Base-by-base conservation (phyloP, 2,113 vertebrate species). In the Cyprinodon tularosa region DNA sequence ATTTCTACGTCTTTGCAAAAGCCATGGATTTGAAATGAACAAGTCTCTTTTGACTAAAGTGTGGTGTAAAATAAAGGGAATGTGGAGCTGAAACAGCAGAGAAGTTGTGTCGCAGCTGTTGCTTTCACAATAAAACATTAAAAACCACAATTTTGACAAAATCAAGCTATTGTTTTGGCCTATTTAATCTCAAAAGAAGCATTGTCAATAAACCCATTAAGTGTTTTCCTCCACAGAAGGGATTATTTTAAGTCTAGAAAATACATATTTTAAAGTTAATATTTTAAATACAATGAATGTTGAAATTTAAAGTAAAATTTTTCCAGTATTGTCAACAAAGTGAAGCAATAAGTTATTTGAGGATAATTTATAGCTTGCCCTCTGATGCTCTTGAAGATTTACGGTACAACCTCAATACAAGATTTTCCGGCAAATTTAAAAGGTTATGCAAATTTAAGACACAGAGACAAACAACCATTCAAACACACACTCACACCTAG, bases 1-100 rank as follows among this genome's bases (percentile, higher is more conserved):
- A 72, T 61, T 74, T 86, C 77, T 79, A 12, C 68, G 38, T 42
- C 12, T 80, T 66, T 42, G 37, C 11, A 69, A 74, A 60, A 74
- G 79, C 60, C 22, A 68, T 68, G 40, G 13, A 36, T 78, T 72
- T 53, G 63, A 81, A 7, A 17, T 63, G 42, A 57, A 71, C 50
- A 12, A 12, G 60, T 71, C 14, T 69, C 44, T 62, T 57, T 65
- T 67, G 66, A 22, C 45, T 67, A 9, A 9, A 72, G 7, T 29
- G 5, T 77, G 59, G 79, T 36, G 13, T 50, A 40, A 20, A 66
- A 29, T 72, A 61, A 64, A 22, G 53, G 71, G 77, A 82, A 82
- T 76, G 68, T 77, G 44, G 69, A 77, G 45, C 15, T 22, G 65
- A 62, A 69, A 42, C 57, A 48, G 20, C 61, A 38, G 61, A 17